Base-by-base conservation (phyloP, 2,797 vertebrate species). In the Sebastes hubbsi region DNA sequence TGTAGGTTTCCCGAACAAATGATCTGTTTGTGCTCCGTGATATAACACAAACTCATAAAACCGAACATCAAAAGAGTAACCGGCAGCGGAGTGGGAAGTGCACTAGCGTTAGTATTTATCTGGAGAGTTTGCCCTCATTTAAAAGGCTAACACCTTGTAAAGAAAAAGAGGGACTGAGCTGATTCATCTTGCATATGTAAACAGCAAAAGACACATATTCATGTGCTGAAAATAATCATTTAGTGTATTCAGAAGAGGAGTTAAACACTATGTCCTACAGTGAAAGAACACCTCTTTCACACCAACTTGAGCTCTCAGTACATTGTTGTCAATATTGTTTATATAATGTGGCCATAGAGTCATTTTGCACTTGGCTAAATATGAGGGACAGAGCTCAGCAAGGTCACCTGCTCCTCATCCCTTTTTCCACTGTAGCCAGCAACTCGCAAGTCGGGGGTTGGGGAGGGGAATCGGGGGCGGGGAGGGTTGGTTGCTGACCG, bases 321-420 rank as follows among this genome's bases (percentile, higher is more conserved):
- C 22, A 60, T 27, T 66, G 61, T 34, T 59, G 60, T 89, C 77
- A 76, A 69, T 86, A 12, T 46, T 83, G 83, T 91, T 92, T 89
- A 80, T 78, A 90, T 82, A 84, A 85, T 77, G 69, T 67, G 74
- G 71, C 66, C 76, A 86, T 27, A 75, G 75, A 87, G 85, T 61
- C 52, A 20, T 86, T 88, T 84, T 85, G 77, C 75, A 79, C 86
- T 87, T 86, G 81, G 56, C 32, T 78, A 86, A 8, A 86, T 84
- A 84, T 14, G 64, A 86, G 89, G 74, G 82, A 83, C 80, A 78
- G 56, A 77, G 75, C 83, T 78, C 86, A 81, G 85, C 91, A 91
- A 94, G 91, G 91, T 92, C 91, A 93, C 89, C 89, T 91, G 89
- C 88, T 87, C 81, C 88, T 90, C 82, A 89, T 91, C 86, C 81